Conservation (phyloP, 2,797 vertebrate species). For the Botia almorhae region DNA sequence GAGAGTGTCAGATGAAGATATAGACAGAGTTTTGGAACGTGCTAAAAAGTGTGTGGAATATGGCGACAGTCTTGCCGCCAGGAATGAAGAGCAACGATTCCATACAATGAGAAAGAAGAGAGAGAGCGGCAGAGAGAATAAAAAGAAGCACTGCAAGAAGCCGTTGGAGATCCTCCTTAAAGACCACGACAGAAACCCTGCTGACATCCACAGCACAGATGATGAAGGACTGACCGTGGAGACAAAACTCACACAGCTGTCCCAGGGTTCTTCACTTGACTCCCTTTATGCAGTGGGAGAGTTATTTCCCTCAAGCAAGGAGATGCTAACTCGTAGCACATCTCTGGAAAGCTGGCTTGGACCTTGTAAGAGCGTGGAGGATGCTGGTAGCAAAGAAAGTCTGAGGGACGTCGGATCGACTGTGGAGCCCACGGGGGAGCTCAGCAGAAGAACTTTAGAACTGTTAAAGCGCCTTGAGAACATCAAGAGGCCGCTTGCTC, state of each 20-base stretch:
- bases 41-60: constrained; percentile 59
- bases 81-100: constrained; percentile 50
- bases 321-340: constrained; percentile 83
- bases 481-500: constrained; percentile 87
- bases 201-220: constrained; percentile 68
- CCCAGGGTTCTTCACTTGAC: constrained; percentile 89
- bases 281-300: constrained; percentile 85
- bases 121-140: constrained; percentile 60
- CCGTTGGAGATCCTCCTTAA: constrained; percentile 70
- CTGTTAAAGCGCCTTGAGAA: constrained; percentile 94
- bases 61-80: constrained; percentile 53
- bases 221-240: constrained; percentile 61
- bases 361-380: constrained; percentile 82
- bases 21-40: constrained; percentile 60
- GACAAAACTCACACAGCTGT: constrained; percentile 75
- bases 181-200: constrained; percentile 63
- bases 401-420: constrained; percentile 80
- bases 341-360: constrained; percentile 91
- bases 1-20: constrained; percentile 60
- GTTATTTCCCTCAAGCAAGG: constrained; percentile 78
- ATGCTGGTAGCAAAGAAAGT: constrained; percentile 81
- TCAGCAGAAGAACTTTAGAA: constrained; percentile 94
- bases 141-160: constrained; percentile 59
- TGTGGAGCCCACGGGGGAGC: constrained; percentile 84
- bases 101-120: constrained; percentile 62